Base-by-base conservation (phyloP, 2,888 invertebrate species). In the Chrysina gloriosa region DNA sequence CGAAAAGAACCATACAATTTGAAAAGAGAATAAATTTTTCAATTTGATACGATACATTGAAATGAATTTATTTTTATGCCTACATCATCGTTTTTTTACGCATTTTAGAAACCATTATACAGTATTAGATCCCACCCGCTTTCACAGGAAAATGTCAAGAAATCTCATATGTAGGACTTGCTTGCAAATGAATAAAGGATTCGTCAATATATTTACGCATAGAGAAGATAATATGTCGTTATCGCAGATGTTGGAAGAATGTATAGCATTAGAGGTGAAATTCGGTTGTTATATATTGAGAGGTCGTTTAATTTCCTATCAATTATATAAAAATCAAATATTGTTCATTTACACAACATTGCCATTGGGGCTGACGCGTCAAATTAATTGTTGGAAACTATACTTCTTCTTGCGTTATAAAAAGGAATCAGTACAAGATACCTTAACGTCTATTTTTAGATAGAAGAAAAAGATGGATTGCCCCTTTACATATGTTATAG, bases 131-230 rank as follows among this genome's bases (percentile, higher is more conserved):
- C 7, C 34, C 7, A 3, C 4, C 2, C 7, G 11, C 11, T n/a
- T 34, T 34, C 9, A 2, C 2, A 2, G 34, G 2, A 45, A 2
- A 16, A 45, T 16, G 6, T 3, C 19, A 19, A 47, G n/a, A 7
- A 50, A 11, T 27, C 2, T 27, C 5, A 11, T 50, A 27, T 50
- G 50, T 27, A 50, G 50, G 14, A 50, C 50, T 14, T 50, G 50
- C 29, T 27, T 50, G 11, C 5, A 27, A 6, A 27, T n/a, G 11
- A 2, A 5, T 25, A 11, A 27, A 25, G 50, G 11, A n/a, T 29
- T 27, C 5, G 29, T 50, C 2, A 50, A 29, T 50, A 25, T 50
- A 27, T 50, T 50, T 14, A 11, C 25, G 5, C 6, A 14, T 2
- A 4, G n/a, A 19, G 25, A 50, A 50, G n/a, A 25, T 27, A 16